Evolutionary conservation across 2,888 invertebrate species (phyloP).

Genomic region (Mallateleia sp.): DNA sequence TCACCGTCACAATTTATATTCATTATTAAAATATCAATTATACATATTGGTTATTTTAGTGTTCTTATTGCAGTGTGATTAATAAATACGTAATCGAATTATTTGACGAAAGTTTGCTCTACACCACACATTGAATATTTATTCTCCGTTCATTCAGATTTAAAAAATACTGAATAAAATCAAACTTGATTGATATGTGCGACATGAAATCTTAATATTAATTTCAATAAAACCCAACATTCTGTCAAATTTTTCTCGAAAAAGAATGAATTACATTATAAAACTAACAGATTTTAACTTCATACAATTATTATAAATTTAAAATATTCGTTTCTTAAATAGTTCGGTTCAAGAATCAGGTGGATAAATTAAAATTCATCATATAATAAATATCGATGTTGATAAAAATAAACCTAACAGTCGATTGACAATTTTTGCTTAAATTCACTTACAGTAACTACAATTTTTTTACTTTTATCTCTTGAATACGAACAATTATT

Average conservation of each 20-base stretch:
- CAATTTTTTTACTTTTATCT: too few relatives aligned
- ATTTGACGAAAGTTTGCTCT: neutral
- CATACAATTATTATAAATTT: neutral
- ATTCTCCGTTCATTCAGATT: constrained; percentile 17
- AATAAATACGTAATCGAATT: neutral
- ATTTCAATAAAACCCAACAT: constrained; percentile 5
- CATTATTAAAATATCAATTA: too few relatives aligned
- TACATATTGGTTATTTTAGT: neutral
- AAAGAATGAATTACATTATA: neutral
- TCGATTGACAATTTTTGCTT: too few relatives aligned
- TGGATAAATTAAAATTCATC: too few relatives aligned
- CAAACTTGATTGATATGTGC: constrained; percentile 27
- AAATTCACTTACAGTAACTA: too few relatives aligned
- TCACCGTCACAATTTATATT: too few relatives aligned
- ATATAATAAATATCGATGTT: too few relatives aligned
- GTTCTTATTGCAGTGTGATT: neutral
- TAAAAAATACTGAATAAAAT: constrained; percentile 20
- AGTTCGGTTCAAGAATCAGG: too few relatives aligned
- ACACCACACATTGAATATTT: neutral
- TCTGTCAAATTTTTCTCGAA: neutral
- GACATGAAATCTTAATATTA: constrained; percentile 9
- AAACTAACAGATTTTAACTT: neutral
- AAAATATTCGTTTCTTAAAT: neutral
- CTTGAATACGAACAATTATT: too few relatives aligned
- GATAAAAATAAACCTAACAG: too few relatives aligned